These are phyloP conservation scores for Osmoderma eremita DNA, from an alignment of 2,888 invertebrate genomes.

Conservation along the genomic window DNA sequence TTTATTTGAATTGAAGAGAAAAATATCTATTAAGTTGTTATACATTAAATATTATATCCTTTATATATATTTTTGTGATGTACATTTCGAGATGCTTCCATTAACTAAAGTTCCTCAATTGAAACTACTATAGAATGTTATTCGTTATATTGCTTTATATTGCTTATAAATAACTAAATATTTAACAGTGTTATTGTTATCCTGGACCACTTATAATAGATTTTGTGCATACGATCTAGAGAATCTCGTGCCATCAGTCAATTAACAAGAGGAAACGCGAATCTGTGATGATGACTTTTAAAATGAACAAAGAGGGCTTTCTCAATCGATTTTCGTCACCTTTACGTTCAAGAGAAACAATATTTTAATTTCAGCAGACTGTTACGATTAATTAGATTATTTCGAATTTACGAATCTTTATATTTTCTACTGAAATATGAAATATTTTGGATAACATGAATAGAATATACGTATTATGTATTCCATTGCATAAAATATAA, in stretches of 20 bases:
- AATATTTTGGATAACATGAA: constrained; percentile 32
- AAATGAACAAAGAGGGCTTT: background rate
- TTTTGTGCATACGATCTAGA: no score
- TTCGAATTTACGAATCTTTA: constrained; percentile 30
- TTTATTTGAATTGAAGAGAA: no score
- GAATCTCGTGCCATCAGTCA: no score
- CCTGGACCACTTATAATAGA: no score
- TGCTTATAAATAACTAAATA: no score
- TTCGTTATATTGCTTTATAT: no score
- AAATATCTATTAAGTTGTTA: no score
- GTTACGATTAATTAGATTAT: constrained; percentile 24
- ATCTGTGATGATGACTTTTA: background rate
- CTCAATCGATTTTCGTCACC: constrained; percentile 12
- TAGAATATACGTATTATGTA: background rate
- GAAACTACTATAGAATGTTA: no score
- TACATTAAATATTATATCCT: no score
- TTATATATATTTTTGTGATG: no score
- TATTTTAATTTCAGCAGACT: constrained; percentile 9
- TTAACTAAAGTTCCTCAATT: no score
- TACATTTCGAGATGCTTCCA: no score
- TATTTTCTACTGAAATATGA: constrained; percentile 27
- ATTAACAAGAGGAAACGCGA: background rate
- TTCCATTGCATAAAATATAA: constrained; percentile 7
- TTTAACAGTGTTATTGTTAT: background rate
- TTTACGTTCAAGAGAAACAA: constrained; percentile 11